These are phyloP conservation scores for Phortica variegata DNA, from an alignment of 1,140 invertebrate species.

Conservation along the genomic window DNA sequence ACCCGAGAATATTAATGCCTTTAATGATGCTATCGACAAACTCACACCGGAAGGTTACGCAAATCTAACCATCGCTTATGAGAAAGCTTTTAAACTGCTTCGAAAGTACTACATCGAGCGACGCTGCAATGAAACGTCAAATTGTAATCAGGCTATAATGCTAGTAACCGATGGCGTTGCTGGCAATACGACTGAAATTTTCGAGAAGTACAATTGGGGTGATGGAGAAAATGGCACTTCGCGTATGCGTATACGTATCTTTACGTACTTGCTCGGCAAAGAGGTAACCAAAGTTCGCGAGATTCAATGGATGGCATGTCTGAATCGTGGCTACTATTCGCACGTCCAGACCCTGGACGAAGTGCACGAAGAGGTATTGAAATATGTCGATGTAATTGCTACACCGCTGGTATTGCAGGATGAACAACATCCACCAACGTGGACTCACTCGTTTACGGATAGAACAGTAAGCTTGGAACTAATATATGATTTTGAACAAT, in stretches of 20 bases:
- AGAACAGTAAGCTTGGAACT: slow-evolving; percentile 71
- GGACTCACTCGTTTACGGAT: slow-evolving; percentile 88
- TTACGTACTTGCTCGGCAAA: slow-evolving; percentile 94
- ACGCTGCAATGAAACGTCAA: slow-evolving; percentile 62
- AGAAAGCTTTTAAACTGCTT: slow-evolving; percentile 81
- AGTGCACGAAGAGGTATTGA: slow-evolving; percentile 88
- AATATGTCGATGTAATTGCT: slow-evolving; percentile 88
- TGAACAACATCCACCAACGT: slow-evolving; percentile 75
- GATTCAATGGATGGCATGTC: slow-evolving; percentile 93
- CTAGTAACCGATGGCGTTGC: slow-evolving; percentile 97
- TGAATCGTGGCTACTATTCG: slow-evolving; percentile 90
- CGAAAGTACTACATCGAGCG: slow-evolving; percentile 64
- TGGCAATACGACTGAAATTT: slow-evolving; percentile 84
- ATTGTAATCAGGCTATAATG: slow-evolving; percentile 98
- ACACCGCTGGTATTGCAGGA: slow-evolving; percentile 79
- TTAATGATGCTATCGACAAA: slow-evolving; percentile 70
- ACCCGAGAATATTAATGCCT: slow-evolving; percentile 80
- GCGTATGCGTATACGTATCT: slow-evolving; percentile 82
- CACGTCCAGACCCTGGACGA: slow-evolving; percentile 92
- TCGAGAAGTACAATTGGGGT: slow-evolving; percentile 80
- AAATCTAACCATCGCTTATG: slow-evolving; percentile 83
- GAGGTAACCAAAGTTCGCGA: slow-evolving; percentile 91
- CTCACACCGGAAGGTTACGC: slow-evolving; percentile 75
- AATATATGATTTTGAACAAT: too few species aligned
- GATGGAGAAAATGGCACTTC: slow-evolving; percentile 62